These are phyloP conservation scores for Periplaneta americana DNA, from an alignment of 1,140 invertebrate species.

Conservation along the genomic window DNA sequence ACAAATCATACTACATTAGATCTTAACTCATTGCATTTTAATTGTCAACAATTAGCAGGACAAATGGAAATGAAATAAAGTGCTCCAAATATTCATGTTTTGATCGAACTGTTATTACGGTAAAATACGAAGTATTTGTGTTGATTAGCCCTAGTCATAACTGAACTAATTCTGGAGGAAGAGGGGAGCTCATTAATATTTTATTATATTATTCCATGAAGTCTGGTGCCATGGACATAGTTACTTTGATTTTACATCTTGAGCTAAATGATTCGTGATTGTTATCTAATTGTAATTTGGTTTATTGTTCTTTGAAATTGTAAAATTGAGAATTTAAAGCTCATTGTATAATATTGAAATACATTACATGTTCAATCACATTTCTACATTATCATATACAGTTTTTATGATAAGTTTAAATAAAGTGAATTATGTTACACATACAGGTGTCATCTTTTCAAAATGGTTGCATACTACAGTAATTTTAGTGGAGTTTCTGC, in stretches of 20 bases:
- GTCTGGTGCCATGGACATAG: neutral
- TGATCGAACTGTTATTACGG: neutral
- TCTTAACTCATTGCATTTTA: neutral
- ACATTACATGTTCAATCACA: neutral
- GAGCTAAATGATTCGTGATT: neutral
- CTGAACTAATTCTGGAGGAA: neutral
- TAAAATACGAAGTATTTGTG: neutral
- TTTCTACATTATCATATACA: neutral
- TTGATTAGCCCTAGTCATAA: neutral
- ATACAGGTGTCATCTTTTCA: neutral
- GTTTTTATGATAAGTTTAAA: neutral
- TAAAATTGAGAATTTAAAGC: neutral
- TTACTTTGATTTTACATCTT: neutral
- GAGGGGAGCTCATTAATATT: neutral
- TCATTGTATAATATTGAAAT: neutral
- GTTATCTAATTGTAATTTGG: neutral
- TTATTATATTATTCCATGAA: neutral
- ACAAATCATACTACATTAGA: neutral
- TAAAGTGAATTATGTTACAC: neutral
- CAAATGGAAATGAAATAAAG: neutral
- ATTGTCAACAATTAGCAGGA: neutral
- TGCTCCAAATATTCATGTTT: neutral
- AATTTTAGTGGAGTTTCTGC: neutral
- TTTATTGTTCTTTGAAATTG: neutral
- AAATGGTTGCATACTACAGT: neutral